Evolutionary conservation across 2,113 vertebrate species (phyloP), one percentile per base, ranked within the genome.

Genomic region (Potamarius usumacintae): DNA sequence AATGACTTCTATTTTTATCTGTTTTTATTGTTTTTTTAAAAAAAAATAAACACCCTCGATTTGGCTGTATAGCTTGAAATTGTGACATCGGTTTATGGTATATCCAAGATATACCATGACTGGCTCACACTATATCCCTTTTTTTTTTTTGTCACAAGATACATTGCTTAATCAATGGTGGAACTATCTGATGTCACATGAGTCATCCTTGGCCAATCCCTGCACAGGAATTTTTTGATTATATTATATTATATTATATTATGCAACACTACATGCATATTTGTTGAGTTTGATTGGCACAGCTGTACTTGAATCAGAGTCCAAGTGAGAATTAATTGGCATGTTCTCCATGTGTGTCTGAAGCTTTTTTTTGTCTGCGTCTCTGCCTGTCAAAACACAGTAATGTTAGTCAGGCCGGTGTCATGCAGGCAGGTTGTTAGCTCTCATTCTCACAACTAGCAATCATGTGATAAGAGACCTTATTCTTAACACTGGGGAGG

Each of bases 381-480:
- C 27, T 67, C 9, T 3, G 18, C 18, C 52, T 84, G 30, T 58
- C 67, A 72, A 84, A 84, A 58, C 27, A 48, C 22, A 71, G 5
- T 62, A 34, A 50, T 65, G 27, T 25, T 22, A 84, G 50, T 25
- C 69, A 60, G 22, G 2, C 30, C 53, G 48, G 83, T 55, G 67
- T 84, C 83, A 84, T 25, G 18, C n/a, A 58, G 53, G 18, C 69
- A 85, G 30, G 71, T 55, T 85, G 30, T 72, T 84, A 72, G 30
- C 83, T 58, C 34, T 60, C 22, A 48, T 27, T 60, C 53, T 48
- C 34, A 57, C 4, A 58, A 34, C 52, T 48, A 85, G 48, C 20
- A 58, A 48, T 42, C 77, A 80, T 80, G n/a, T 85, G 83, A 85
- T 85, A 84, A 55, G 25, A 50, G 57, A 52, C 84, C 57, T 57